Evolutionary conservation across 1,140 invertebrate species (phyloP).

Genomic region (Drosophila bifasciata): DNA sequence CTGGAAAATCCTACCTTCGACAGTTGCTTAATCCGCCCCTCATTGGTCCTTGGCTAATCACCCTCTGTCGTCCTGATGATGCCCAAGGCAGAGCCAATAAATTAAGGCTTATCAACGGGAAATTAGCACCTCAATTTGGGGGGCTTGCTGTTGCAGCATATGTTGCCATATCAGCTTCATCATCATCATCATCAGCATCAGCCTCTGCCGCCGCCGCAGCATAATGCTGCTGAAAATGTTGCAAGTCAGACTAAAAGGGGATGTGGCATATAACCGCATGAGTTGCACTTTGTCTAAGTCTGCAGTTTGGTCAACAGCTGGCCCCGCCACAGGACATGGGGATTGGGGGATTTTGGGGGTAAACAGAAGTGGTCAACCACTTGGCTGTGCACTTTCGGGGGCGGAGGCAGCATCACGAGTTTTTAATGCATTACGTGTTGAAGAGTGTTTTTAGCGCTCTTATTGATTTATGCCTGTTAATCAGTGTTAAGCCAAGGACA

Average conservation of each 20-base stretch:
- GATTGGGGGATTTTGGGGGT: neutral
- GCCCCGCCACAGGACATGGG: constrained; percentile 12
- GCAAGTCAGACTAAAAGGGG: constrained; percentile 46
- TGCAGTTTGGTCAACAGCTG: constrained; percentile 32
- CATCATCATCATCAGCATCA: constrained; percentile 17
- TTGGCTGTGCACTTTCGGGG: constrained; percentile 13
- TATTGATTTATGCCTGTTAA: constrained; percentile 57
- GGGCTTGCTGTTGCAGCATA: constrained; percentile 27
- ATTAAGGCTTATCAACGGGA: constrained; percentile 53
- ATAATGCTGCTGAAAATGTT: constrained; percentile 35
- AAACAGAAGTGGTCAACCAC: constrained; percentile 69
- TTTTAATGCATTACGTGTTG: constrained; percentile 59
- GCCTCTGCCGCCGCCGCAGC: neutral
- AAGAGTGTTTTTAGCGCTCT: constrained; percentile 34
- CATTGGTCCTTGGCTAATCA: constrained; percentile 7
- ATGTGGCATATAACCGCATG: constrained; percentile 54
- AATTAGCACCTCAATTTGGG: constrained; percentile 39
- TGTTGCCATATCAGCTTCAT: constrained; percentile 31
- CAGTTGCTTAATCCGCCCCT: constrained; percentile 1
- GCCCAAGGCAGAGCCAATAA: constrained; percentile 32
- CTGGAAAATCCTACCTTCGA: neutral
- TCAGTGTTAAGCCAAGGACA: constrained; percentile 21
- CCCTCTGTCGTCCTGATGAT: neutral
- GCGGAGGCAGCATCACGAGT: constrained; percentile 19
- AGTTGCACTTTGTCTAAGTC: constrained; percentile 66